phyloP scores from a whole-genome alignment of 2,888 invertebrate genomes.

The Geophilus truncorum region DNA sequence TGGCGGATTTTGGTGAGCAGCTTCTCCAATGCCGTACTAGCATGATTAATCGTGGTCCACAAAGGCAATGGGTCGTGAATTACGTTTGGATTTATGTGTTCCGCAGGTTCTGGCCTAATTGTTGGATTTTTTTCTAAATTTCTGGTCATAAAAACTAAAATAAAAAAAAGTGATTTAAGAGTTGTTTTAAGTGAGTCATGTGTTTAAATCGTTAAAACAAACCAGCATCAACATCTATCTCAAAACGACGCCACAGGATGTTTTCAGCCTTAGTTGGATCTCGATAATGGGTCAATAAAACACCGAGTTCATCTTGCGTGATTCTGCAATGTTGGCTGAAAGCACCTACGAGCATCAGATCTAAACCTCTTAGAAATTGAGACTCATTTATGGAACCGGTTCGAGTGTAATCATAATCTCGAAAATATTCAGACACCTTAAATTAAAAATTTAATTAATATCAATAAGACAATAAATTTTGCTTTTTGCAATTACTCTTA shows the following conservation, averaged over 20 bases:
- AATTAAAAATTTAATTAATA: background rate
- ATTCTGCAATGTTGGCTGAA: conserved; percentile 28
- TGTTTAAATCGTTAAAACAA: background rate
- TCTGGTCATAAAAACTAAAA: conserved; percentile 28
- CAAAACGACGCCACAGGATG: conserved; percentile 30
- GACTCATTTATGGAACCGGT: conserved; percentile 3
- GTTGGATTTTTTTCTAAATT: conserved; percentile 6
- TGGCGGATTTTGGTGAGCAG: conserved; percentile 12
- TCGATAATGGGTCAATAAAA: conserved; percentile 12
- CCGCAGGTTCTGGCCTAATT: conserved; percentile 1
- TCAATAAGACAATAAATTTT: too few species aligned
- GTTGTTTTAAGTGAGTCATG: background rate
- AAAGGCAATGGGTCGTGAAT: conserved; percentile 28
- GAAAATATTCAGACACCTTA: conserved; percentile 29
- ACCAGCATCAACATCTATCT: conserved; percentile 30
- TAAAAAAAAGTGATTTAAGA: background rate
- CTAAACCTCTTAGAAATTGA: conserved; percentile 29
- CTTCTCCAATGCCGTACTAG: conserved; percentile 20
- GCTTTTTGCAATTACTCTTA: conserved; percentile 21
- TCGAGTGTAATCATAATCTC: conserved; percentile 23
- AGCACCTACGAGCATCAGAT: conserved; percentile 30
- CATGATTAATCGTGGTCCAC: conserved; percentile 16
- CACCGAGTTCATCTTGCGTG: background rate
- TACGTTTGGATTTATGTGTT: conserved; percentile 18
- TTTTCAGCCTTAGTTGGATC: background rate